Base-by-base conservation (phyloP, 1,140 invertebrate species). In the Parapsyche elsis region DNA sequence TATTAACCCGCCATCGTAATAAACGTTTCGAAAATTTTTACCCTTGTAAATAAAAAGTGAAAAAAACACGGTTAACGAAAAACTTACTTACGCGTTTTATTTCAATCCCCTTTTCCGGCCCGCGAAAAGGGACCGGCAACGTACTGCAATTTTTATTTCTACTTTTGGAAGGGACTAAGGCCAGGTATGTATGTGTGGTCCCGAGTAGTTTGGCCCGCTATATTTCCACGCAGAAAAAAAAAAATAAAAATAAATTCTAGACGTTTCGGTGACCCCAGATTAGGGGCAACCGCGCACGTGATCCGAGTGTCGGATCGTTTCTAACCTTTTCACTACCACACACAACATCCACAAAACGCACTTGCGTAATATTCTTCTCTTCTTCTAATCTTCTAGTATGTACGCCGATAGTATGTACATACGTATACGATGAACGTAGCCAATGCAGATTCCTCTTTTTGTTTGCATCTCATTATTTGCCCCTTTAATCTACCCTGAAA, bases 221-320 rank as follows among this genome's bases (percentile, higher is more conserved):
- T 26, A 14, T 53, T 53, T 53, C 16, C 49, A 16, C 49, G 12
- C 12, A 16, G 49, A 53, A 53, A 16, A 53, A 53, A 26, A 67
- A 67, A 67, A 61, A 30, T 24, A 30, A 67, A 23, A 67, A 67
- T 67, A 67, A 67, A 67, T 67, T 26, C 16, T 21, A 23, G 64
- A 30, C 21, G 64, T 67, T 30, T 67, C 24, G 21, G 64, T 53
- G 64, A 67, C 64, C 64, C 24, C 64, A 23, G 64, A 67, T 67
- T 67, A 26, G 64, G 64, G 21, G 21, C 57, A 21, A 61, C 64
- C 64, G 64, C 30, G 64, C 21, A 67, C 64, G 64, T 67, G 64
- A 67, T 67, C 64, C 64, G 64, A 12, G 64, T 67, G 64, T 67
- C 19, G 64, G 19, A 67, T 24, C 64, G 64, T 12, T 53, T 53